Conservation (phyloP, 2,888 invertebrate species). For the Leptinotarsa tumamoca region DNA sequence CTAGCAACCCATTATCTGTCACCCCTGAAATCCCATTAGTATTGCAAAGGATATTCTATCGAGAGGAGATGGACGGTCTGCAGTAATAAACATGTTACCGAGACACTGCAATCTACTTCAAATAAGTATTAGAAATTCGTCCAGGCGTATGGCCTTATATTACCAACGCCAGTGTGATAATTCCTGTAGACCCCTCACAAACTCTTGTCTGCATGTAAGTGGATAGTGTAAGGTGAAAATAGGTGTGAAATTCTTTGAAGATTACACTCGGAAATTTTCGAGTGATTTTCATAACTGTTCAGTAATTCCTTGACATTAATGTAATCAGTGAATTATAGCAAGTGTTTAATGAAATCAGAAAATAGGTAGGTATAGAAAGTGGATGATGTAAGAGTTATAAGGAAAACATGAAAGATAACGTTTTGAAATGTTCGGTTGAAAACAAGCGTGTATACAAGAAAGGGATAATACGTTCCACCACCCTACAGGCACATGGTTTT, state of each 20-base stretch:
- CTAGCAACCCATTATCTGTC: background rate
- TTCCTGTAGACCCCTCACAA: conserved; percentile 46
- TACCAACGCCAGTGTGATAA: conserved; percentile 48
- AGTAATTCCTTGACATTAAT: background rate
- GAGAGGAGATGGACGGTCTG: conserved; percentile 19
- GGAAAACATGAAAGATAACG: too few relatives aligned
- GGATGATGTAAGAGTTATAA: too few relatives aligned
- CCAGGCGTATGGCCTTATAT: conserved; percentile 25
- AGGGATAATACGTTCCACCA: too few relatives aligned
- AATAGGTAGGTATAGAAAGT: background rate
- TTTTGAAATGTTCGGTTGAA: too few relatives aligned
- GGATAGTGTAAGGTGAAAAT: conserved; percentile 59
- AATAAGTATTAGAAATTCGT: conserved; percentile 29
- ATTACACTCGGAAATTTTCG: conserved; percentile 45
- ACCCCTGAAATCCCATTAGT: conserved; percentile 20
- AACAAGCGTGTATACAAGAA: too few relatives aligned
- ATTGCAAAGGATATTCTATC: conserved; percentile 1
- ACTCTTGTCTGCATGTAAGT: conserved; percentile 57
- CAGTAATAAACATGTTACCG: conserved; percentile 26
- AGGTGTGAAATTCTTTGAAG: conserved; percentile 63
- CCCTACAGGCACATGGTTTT: too few relatives aligned
- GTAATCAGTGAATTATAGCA: background rate
- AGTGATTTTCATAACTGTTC: conserved; percentile 13
- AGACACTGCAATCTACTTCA: conserved; percentile 23
- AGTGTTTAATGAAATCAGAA: background rate